phyloP scores from a whole-genome alignment of 2,797 vertebrate species.

The Antennarius maculatus region DNA sequence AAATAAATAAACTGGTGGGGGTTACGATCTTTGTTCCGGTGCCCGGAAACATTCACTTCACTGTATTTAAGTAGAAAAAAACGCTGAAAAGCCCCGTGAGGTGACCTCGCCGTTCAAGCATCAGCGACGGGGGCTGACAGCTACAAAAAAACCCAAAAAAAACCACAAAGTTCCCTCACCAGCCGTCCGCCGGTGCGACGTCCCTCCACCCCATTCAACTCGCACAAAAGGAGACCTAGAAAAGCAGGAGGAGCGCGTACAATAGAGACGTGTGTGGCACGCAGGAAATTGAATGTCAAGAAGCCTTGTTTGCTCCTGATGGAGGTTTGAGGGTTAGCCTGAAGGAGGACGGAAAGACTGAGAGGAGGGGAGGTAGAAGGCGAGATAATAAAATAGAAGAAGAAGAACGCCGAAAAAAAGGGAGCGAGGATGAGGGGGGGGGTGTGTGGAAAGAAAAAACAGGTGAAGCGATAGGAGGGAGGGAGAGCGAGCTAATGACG shows the following conservation, averaged over 20 bases:
- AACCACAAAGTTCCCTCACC: conserved; percentile 23
- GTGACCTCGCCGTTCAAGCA: conserved; percentile 63
- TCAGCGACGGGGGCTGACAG: conserved; percentile 25
- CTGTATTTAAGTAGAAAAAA: conserved; percentile 25
- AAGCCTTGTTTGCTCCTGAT: conserved; percentile 82
- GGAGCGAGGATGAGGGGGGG: conserved; percentile 9
- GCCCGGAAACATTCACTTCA: conserved; percentile 18
- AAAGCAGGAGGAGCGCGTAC: conserved; percentile 54
- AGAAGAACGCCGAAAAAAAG: conserved; percentile 12
- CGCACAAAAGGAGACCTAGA: conserved; percentile 63
- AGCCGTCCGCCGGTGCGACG: conserved; percentile 33
- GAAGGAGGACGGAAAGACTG: conserved; percentile 62
- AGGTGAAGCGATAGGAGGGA: too few relatives aligned
- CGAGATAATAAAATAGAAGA: conserved; percentile 59
- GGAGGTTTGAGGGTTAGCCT: conserved; percentile 76
- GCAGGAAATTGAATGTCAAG: conserved; percentile 87
- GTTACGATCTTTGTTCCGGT: conserved; percentile 24
- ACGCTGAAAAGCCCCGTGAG: conserved; percentile 40
- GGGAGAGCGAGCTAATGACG: conserved; percentile 13
- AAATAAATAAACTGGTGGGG: not conserved
- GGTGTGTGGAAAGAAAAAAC: too few relatives aligned
- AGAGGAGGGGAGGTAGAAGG: conserved; percentile 21
- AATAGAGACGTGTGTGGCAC: conserved; percentile 76
- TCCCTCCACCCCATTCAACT: conserved; percentile 65
- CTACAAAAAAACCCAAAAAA: conserved; percentile 17